Conservation (phyloP, 2,113 vertebrate genomes). For the Elephas maximus region DNA sequence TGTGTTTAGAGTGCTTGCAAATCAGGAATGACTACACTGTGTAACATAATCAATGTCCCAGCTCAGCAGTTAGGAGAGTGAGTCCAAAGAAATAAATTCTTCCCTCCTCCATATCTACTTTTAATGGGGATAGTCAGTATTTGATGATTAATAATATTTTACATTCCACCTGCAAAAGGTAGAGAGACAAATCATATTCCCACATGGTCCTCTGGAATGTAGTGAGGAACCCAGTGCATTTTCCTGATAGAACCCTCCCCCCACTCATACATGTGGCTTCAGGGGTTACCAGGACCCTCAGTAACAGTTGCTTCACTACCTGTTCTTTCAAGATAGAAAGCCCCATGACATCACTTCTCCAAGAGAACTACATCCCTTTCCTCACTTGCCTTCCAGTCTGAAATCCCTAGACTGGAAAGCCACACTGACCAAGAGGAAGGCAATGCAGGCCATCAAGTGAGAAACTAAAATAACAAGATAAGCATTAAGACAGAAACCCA, state of each 20-base stretch:
- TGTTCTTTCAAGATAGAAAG: conserved; percentile 3
- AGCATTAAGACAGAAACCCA: not conserved
- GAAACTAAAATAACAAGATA: not conserved
- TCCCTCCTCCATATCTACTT: not conserved
- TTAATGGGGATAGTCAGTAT: not conserved
- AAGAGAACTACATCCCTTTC: not conserved
- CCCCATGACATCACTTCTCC: not conserved
- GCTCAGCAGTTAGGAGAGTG: not conserved
- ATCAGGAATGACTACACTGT: conserved; percentile 17
- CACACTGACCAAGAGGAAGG: not conserved
- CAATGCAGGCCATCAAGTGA: not conserved
- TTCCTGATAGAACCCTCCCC: not conserved
- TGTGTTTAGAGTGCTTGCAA: not conserved
- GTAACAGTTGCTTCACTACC: not conserved
- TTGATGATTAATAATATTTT: not conserved
- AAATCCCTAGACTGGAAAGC: not conserved
- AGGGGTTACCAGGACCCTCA: not conserved
- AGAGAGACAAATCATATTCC: not conserved
- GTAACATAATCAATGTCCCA: not conserved
- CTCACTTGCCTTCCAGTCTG: not conserved
- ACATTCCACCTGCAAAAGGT: not conserved
- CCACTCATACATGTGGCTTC: too few species aligned
- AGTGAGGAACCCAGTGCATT: not conserved
- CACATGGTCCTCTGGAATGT: not conserved
- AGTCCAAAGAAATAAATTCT: not conserved